Conservation (phyloP, 2,113 vertebrate genomes). For the Corythoichthys haematopterus region DNA sequence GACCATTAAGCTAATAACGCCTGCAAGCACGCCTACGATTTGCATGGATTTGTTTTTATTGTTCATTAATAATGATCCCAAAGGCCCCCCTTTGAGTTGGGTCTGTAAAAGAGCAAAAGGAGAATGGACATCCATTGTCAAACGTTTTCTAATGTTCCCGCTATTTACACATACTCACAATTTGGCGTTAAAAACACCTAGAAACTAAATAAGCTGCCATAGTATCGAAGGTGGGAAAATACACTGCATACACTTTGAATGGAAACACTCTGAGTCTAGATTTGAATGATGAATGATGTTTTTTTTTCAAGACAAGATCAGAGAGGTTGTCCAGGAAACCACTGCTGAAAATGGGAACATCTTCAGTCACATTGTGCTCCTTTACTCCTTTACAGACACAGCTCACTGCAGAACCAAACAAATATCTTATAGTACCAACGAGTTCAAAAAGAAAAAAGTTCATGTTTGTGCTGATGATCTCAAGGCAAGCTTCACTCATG, state of each 20-base stretch:
- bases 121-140: constrained; percentile 75
- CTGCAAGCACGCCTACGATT: constrained; percentile 83
- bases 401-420: constrained; percentile 32
- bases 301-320: constrained; percentile 70
- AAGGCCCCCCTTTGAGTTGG: constrained; percentile 82
- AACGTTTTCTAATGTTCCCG: constrained; percentile 30
- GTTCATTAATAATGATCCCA: constrained; percentile 90
- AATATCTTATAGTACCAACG: constrained; percentile 18
- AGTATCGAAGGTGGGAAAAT: not conserved
- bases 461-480: constrained; percentile 50
- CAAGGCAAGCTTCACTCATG: constrained; percentile 58
- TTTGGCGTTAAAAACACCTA: constrained; percentile 14
- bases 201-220: not conserved
- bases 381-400: constrained; percentile 91
- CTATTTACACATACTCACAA: constrained; percentile 16
- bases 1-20: constrained; percentile 82
- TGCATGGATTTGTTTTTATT: constrained; percentile 93
- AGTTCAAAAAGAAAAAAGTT: constrained; percentile 21
- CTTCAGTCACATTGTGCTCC: constrained; percentile 63
- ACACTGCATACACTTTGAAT: not conserved
- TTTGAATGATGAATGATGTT: not conserved
- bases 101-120: constrained; percentile 96
- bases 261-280: not conserved
- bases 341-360: constrained; percentile 17
- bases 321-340: constrained; percentile 60